These are phyloP conservation scores for Paguma larvata DNA, from an alignment of 2,797 vertebrate species.

Conservation along the genomic window DNA sequence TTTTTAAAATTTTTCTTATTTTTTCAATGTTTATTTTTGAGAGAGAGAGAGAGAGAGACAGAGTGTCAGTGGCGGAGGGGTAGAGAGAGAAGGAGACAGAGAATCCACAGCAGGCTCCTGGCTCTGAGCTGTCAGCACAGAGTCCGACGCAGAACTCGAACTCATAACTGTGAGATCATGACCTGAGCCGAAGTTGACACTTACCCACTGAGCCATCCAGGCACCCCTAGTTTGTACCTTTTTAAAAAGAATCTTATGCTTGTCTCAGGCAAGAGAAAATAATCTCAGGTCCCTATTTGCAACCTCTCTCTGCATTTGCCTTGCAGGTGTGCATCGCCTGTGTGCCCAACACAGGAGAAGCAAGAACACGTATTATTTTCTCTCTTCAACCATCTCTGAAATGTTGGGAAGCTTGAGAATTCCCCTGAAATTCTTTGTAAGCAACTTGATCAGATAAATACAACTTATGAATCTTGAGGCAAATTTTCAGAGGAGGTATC, in stretches of 20 bases:
- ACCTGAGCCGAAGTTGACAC: too few species aligned
- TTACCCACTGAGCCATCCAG: too few species aligned
- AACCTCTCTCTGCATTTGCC: neutral
- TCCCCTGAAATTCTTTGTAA: neutral
- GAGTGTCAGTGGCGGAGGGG: too few species aligned
- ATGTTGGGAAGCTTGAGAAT: neutral
- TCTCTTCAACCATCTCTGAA: neutral
- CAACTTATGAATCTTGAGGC: neutral
- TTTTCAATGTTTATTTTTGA: too few species aligned
- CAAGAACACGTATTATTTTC: neutral
- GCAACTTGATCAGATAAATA: neutral
- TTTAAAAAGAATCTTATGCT: neutral
- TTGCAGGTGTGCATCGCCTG: neutral
- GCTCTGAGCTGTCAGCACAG: too few species aligned
- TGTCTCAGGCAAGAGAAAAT: neutral
- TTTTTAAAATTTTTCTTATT: too few species aligned
- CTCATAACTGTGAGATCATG: too few species aligned
- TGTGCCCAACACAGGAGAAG: neutral
- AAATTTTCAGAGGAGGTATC: neutral
- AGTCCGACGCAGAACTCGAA: too few species aligned
- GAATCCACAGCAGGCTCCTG: too few species aligned
- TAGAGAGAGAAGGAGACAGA: too few species aligned
- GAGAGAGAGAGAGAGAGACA: too few species aligned
- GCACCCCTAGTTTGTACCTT: neutral
- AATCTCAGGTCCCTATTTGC: neutral